phyloP scores from a whole-genome alignment of 1,140 invertebrate species.

The Orius insidiosus region DNA sequence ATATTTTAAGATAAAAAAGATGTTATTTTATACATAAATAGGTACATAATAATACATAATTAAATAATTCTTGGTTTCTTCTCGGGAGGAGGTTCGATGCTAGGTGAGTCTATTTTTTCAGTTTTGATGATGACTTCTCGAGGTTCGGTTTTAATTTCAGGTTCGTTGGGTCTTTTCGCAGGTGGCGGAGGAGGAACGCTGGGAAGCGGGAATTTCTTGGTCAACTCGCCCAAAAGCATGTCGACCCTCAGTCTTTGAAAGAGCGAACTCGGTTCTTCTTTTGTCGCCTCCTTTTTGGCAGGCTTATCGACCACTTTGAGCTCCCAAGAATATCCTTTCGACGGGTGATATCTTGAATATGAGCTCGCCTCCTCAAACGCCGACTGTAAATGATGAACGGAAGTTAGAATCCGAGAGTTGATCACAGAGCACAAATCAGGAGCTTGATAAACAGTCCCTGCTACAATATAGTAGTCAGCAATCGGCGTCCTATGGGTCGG shows the following conservation, averaged over 20 bases:
- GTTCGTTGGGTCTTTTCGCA: conserved; percentile 22
- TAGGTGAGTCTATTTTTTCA: conserved; percentile 46
- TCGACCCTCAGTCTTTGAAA: conserved; percentile 89
- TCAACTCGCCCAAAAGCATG: conserved; percentile 72
- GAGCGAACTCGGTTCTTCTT: conserved; percentile 75
- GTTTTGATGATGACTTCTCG: conserved; percentile 29
- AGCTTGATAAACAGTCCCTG: conserved; percentile 90
- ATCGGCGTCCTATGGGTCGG: conserved; percentile 80
- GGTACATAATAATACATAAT: background rate
- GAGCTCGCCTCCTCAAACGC: conserved; percentile 86
- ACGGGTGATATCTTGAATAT: conserved; percentile 86
- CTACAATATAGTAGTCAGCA: conserved; percentile 95
- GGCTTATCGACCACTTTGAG: conserved; percentile 56
- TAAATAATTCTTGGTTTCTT: conserved; percentile 55
- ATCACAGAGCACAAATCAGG: conserved; percentile 91
- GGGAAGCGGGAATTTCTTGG: conserved; percentile 75
- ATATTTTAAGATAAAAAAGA: too few relatives aligned
- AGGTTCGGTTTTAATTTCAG: conserved; percentile 40
- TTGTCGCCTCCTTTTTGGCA: conserved; percentile 44
- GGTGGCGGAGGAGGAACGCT: conserved; percentile 33
- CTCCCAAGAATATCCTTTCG: conserved; percentile 94
- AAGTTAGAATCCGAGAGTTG: conserved; percentile 77
- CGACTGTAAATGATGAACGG: conserved; percentile 72
- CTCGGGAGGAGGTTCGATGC: conserved; percentile 74
- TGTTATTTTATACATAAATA: too few relatives aligned